Evolutionary conservation across 2,113 vertebrate species (phyloP).

Genomic region (Gymnarchus niloticus): DNA sequence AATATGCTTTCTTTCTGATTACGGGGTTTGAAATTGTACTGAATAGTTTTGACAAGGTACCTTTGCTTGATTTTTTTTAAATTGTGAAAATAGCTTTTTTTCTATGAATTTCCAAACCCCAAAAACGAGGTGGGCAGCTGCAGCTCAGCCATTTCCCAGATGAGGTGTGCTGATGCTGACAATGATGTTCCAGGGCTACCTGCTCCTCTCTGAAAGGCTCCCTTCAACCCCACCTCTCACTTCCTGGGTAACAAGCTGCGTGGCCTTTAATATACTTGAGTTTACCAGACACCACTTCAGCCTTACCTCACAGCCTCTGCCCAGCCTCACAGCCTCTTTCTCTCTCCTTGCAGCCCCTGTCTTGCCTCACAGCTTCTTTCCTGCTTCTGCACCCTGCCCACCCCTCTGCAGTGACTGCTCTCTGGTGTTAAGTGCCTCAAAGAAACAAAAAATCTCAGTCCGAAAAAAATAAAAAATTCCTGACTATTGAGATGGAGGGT

Average conservation of each 20-base stretch:
- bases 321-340: background rate
- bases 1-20: constrained; percentile 21
- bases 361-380: background rate
- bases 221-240: background rate
- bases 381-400: background rate
- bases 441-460: too few relatives aligned
- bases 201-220: too few relatives aligned
- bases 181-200: too few relatives aligned
- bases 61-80: background rate
- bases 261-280: too few relatives aligned
- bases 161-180: too few relatives aligned
- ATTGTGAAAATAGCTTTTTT: background rate
- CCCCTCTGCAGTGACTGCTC: background rate
- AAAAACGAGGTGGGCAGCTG: background rate
- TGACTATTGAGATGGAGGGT: background rate
- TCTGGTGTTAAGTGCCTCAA: background rate
- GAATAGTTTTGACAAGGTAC: background rate
- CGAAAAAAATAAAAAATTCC: too few relatives aligned
- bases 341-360: background rate
- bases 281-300: too few relatives aligned
- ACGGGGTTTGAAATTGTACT: background rate
- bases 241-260: background rate
- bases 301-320: background rate
- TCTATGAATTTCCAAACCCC: background rate
- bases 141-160: background rate